phyloP scores from a whole-genome alignment of 2,797 vertebrate genomes.

The Chaunax sp. region DNA sequence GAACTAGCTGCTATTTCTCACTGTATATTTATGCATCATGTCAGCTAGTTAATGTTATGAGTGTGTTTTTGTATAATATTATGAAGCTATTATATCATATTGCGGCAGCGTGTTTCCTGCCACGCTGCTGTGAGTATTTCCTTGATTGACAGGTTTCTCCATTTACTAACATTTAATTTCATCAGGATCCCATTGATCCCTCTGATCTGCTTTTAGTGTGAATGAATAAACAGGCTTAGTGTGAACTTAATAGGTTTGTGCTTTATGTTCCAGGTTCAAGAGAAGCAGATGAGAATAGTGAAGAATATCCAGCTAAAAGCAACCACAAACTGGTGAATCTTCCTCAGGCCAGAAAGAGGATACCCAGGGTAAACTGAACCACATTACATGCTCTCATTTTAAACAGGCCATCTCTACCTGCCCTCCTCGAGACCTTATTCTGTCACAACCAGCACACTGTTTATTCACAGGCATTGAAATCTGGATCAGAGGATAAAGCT shows the following conservation, averaged over 20 bases:
- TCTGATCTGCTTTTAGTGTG: neutral
- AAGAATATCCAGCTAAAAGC: constrained; percentile 78
- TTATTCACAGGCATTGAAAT: neutral
- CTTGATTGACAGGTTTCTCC: too few relatives aligned
- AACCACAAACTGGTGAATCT: constrained; percentile 83
- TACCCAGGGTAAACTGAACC: constrained; percentile 87
- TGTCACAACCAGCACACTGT: neutral
- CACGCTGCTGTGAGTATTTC: too few relatives aligned
- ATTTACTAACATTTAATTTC: neutral
- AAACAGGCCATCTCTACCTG: neutral
- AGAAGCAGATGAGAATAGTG: constrained; percentile 82
- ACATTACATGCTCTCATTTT: neutral
- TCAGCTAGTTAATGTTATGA: too few relatives aligned
- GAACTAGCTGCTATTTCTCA: too few relatives aligned
- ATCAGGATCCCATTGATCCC: neutral
- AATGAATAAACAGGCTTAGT: neutral
- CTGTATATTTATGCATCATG: too few relatives aligned
- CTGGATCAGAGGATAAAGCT: constrained; percentile 8
- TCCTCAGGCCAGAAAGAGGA: constrained; percentile 89
- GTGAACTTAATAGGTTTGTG: neutral
- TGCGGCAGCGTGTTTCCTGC: too few relatives aligned
- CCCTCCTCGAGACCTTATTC: neutral
- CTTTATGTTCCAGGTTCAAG: constrained; percentile 80
- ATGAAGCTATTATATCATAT: too few relatives aligned
- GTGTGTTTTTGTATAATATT: too few relatives aligned